Base-by-base conservation (phyloP, 2,797 vertebrate species). In the Helicolenus hilgendorfi region DNA sequence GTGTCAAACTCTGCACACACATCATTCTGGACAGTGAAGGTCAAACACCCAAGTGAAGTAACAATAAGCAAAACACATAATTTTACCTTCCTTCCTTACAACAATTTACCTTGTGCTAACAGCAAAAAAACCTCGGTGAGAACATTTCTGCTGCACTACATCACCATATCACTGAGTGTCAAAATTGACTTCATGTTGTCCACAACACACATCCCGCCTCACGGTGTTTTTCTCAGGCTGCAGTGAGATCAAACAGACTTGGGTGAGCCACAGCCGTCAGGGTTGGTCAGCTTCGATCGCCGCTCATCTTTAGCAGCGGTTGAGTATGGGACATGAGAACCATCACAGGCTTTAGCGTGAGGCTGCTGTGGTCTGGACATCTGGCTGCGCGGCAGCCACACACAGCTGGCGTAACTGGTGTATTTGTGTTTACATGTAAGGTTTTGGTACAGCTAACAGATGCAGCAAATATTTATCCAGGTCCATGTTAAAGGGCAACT, bases 211-310 rank as follows among this genome's bases (percentile, higher is more conserved):
- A 70, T 60, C 64, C 59, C 74, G 64, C 69, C 41, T 77, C 1
- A 11, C 55, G 18, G 84, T 58, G 64, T 77, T 77, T 86, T 63
- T 6, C 56, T 49, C 72, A 58, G 38, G 36, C 72, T 77, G 73
- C 70, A 49, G 3, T 18, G 4, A 60, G 71, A 91, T 85, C 86
- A 89, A 67, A 87, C 20, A 58, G 64, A 33, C n/a, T 56, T 49
- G 68, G 72, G 77, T 77, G 81, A 90, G 77, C 77, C 84, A n/a
- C 92, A 78, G 83, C 77, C 11, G 24, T 81, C 74, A 60, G 69
- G 53, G 70, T 59, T 55, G 85, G 83, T 88, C 79, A 65, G 67
- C 59, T 71, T 3, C 59, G 9, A 59, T 85, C 77, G 38, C 67
- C 77, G 56, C 86, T 86, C 56, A 2, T 83, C 68, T 69, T 81